These are phyloP conservation scores for Propithecus deckenii DNA, from an alignment of 2,797 vertebrate species.

Conservation along the genomic window DNA sequence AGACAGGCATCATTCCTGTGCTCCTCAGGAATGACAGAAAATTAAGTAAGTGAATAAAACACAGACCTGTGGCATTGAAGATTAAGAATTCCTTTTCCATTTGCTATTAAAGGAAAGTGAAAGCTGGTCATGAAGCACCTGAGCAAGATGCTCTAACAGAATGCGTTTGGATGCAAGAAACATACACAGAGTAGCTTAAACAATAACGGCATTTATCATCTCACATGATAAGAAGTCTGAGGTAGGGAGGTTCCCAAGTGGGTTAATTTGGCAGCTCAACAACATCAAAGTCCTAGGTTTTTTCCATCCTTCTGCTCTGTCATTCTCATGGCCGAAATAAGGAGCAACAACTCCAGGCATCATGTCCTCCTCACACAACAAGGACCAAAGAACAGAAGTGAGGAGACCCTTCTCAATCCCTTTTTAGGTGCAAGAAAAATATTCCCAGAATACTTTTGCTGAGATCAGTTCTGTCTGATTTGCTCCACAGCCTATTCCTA, in stretches of 20 bases:
- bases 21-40: constrained; percentile 1
- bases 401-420: neutral
- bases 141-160: neutral
- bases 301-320: neutral
- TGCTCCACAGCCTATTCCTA: neutral
- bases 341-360: neutral
- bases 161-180: neutral
- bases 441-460: neutral
- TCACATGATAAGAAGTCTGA: neutral
- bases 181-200: neutral
- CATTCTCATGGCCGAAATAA: neutral
- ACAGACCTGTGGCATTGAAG: neutral
- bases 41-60: neutral
- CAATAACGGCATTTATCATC: neutral
- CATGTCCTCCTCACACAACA: neutral
- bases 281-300: neutral
- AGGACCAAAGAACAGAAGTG: neutral
- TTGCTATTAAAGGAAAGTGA: constrained; percentile 1
- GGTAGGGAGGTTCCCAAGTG: neutral
- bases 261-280: neutral
- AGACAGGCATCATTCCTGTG: neutral
- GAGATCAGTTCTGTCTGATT: neutral
- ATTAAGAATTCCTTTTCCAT: neutral
- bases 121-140: neutral
- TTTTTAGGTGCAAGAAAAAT: neutral